Evolutionary conservation across 2,888 invertebrate species (phyloP), one percentile per base, ranked within the genome.

Genomic region (Ophioninae sp.): DNA sequence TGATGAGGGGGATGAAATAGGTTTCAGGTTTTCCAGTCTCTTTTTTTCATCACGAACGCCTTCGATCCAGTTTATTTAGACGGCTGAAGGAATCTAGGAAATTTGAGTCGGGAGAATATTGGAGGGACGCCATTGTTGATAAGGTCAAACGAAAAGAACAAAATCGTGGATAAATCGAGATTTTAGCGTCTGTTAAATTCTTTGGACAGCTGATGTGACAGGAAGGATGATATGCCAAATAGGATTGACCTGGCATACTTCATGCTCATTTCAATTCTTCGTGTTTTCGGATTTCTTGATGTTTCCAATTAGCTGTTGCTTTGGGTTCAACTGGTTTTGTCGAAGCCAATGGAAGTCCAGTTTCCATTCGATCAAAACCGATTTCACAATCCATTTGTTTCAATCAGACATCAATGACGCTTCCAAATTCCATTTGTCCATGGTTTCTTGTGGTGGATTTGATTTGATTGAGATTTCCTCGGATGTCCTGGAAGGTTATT

Each of bases 61-160:
- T 41, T n/a, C 23, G 20, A 56, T 58, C n/a, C 39, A 51, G 44
- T 80, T 68, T 81, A 81, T 83, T 83, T 81, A 41, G 56, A 71
- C 74, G 78, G n/a, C 20, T 30, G 13, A 10, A 51, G 51, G 63
- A 39, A 59, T 73, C 56, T n/a, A 39, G 30, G 22, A 13, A 23
- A 72, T 6, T 39, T 17, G 17, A 9, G 23, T n/a, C 41, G 20
- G 6, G n/a, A 39, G 6, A 23, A 63, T 39, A 17, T 65, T 39
- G 6, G 9, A 22, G 30, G 63, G 63, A 41, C 7, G 17, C 17
- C 13, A 17, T 51, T 51, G 51, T 3, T 51, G 13, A 5, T 17
- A 6, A 6, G 0, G 51, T 17, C 51, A 13, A 51, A 6, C 51
- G 51, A 17, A 17, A 51, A 17, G 51, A 17, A 17, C 51, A 6